Evolutionary conservation across 1,140 invertebrate genomes (phyloP), one percentile per base, ranked within the genome.

Genomic region (Pissodes strobi): DNA sequence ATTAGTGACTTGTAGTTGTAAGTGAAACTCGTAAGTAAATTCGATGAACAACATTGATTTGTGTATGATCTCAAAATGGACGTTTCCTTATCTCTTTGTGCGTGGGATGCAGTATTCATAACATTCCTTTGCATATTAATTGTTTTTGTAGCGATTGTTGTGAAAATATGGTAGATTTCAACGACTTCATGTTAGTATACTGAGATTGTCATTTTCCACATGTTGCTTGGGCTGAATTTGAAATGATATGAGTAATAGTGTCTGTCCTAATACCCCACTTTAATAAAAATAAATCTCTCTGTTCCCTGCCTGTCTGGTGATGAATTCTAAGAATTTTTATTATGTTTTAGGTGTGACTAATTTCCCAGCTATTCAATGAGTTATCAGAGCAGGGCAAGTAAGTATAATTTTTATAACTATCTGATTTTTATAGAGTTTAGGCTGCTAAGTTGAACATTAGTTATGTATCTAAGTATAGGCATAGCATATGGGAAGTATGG

Each of bases 381-480:
- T 84, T 90, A 90, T 83, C 88, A 90, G 79, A 88, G 87, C 71
- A 85, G 89, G 78, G 86, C 87, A 74, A 89, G 89, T 90, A 82
- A 89, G 88, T 88, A 30, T 41, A 13, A 27, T 60, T 27, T 15
- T 46, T 52, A 30, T 43, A 22, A n/a, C n/a, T n/a, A n/a, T n/a
- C n/a, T n/a, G n/a, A n/a, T n/a, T n/a, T n/a, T n/a, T n/a, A n/a
- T n/a, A n/a, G n/a, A n/a, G n/a, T n/a, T n/a, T n/a, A n/a, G n/a
- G n/a, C n/a, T n/a, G n/a, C n/a, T n/a, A n/a, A n/a, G n/a, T n/a
- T n/a, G n/a, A n/a, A n/a, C n/a, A n/a, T n/a, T n/a, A n/a, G n/a
- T n/a, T n/a, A n/a, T n/a, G n/a, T n/a, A n/a, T n/a, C n/a, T n/a
- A n/a, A n/a, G n/a, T n/a, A n/a, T n/a, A n/a, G n/a, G n/a, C n/a